phyloP scores from a whole-genome alignment of 2,113 vertebrate species.

The Oplegnathus fasciatus region DNA sequence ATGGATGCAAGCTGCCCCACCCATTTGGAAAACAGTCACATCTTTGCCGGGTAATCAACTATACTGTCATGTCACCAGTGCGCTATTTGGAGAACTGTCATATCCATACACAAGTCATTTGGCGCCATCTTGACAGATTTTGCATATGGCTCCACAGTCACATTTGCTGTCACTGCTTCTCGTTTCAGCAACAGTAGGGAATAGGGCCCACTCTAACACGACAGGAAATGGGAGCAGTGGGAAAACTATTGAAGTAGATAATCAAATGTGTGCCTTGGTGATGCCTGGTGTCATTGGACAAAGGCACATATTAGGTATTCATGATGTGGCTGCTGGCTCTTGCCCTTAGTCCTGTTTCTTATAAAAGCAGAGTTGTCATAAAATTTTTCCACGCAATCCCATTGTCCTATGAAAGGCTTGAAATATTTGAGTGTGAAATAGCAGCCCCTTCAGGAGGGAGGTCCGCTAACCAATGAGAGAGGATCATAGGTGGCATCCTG shows the following conservation, averaged over 20 bases:
- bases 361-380: conserved; percentile 15
- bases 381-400: conserved; percentile 16
- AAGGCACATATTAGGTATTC: conserved; percentile 25
- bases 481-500: conserved; percentile 50
- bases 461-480: conserved; percentile 38
- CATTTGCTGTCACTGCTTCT: conserved; percentile 2
- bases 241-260: background rate
- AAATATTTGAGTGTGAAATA: conserved; percentile 15
- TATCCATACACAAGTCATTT: background rate
- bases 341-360: conserved; percentile 5
- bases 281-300: background rate
- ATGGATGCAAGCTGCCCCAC: background rate
- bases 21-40: background rate
- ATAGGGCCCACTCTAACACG: background rate
- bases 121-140: conserved; percentile 5
- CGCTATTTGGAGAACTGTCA: conserved; percentile 2
- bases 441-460: conserved; percentile 7
- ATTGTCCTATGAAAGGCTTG: conserved; percentile 13
- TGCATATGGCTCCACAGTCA: background rate
- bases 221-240: background rate
- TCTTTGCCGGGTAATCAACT: conserved; percentile 49
- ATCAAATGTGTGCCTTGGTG: background rate
- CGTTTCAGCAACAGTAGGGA: background rate
- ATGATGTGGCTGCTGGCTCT: conserved; percentile 6
- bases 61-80: background rate